These are phyloP conservation scores for Ylistrum balloti DNA, from an alignment of 1,140 invertebrate species.

Conservation along the genomic window DNA sequence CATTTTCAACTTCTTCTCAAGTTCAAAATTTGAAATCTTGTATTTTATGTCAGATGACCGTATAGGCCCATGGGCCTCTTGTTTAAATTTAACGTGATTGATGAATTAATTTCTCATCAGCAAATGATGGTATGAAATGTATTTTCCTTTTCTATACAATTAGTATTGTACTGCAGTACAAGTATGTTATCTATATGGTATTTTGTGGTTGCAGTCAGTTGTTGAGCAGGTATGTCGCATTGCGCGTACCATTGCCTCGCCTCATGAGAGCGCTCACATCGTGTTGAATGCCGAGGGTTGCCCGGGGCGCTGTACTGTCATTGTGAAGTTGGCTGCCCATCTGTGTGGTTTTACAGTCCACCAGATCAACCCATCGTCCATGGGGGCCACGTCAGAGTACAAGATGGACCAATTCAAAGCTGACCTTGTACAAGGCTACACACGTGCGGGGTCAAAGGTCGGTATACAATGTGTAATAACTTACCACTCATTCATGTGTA, in stretches of 20 bases:
- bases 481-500: too few relatives aligned
- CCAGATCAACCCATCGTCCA: constrained; percentile 75
- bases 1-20: too few relatives aligned
- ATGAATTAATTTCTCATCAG: too few relatives aligned
- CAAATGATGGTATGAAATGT: too few relatives aligned
- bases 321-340: constrained; percentile 79
- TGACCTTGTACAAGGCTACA: constrained; percentile 79
- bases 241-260: constrained; percentile 79
- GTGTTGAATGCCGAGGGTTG: constrained; percentile 80
- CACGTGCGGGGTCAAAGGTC: constrained; percentile 79
- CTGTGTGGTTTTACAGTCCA: constrained; percentile 79
- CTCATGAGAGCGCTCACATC: constrained; percentile 79
- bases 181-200: background rate
- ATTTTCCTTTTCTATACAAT: too few relatives aligned
- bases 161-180: too few relatives aligned
- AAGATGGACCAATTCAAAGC: constrained; percentile 80
- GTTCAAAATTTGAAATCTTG: too few relatives aligned
- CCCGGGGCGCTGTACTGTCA: constrained; percentile 75
- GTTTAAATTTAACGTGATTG: too few relatives aligned
- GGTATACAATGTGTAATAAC: constrained; percentile 44
- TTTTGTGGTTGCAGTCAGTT: constrained; percentile 71
- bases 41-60: too few relatives aligned
- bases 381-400: constrained; percentile 63
- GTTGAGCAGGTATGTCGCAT: constrained; percentile 80
- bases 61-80: too few relatives aligned